Base-by-base conservation (phyloP, 2,888 invertebrate genomes). In the Eupithecia dodoneata region DNA sequence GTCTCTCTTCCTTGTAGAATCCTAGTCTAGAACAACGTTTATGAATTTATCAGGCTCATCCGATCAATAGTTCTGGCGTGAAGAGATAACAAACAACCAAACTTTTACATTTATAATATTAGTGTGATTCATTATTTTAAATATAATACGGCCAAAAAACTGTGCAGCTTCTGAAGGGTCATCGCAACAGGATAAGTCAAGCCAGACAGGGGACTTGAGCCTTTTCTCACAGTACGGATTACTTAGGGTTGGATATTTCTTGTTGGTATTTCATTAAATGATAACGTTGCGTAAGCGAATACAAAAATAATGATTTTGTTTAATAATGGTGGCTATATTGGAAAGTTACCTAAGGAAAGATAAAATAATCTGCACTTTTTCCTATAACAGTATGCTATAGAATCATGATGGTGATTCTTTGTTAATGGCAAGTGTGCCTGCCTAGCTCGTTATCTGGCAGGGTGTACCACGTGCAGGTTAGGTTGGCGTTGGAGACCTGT, bases 121-220 rank as follows among this genome's bases (percentile, higher is more conserved):
- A 59, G 18, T 59, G 55, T 55, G n/a, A n/a, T 55, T 55, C n/a
- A 55, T 59, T 18, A 59, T 63, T 59, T 30, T 10, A 4, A 30
- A 63, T 63, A 15, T 52, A 12, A 63, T 63, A 10, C 63, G 10
- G 10, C 30, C 63, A 4, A 63, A 65, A 70, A 65, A 71, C 71
- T 18, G 59, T 66, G 42, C 30, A 65, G 55, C 49, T 71, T 52
- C 13, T 42, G 71, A 66, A 67, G 49, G 74, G 72, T 12, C 45
- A 41, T 55, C 74, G n/a, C 71, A 72, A 72, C 71, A 67, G 67
- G 74, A 77, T 74, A 77, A 77, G 77, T 77, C 69, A 74, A 77
- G 47, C 12, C 12, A n/a, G 77, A 77, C 74, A 72, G 71, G 72
- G 73, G 59, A 10, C 69, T 72, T 69, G 52, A 74, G 44, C 77